Evolutionary conservation across 2,888 invertebrate species (phyloP).

Genomic region (Agrochola lota): DNA sequence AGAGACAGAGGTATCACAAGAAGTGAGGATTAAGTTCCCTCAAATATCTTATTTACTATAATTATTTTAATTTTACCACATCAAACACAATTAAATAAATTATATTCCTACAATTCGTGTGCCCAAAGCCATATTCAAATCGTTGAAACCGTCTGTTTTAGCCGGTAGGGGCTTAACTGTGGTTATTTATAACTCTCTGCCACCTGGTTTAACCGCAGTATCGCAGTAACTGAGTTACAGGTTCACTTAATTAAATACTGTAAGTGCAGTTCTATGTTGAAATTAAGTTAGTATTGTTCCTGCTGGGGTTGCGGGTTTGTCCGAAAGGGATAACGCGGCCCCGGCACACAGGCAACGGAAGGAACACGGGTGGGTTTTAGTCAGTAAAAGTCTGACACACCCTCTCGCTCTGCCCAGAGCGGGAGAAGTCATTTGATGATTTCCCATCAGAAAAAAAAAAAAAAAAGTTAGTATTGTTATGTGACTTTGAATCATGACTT

Average conservation of each 20-base stretch:
- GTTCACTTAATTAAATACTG: slow-evolving; percentile 49
- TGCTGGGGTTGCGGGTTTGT: no score
- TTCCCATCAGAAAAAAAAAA: no score
- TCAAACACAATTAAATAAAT: slow-evolving; percentile 23
- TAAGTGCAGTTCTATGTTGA: slow-evolving; percentile 6
- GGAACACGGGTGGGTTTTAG: no score
- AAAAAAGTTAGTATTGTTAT: neutral
- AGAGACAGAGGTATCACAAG: neutral
- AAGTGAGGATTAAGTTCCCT: neutral
- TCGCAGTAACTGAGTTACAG: slow-evolving; percentile 38
- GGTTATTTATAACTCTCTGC: slow-evolving; percentile 51
- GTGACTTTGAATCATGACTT: neutral
- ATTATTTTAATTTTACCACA: neutral
- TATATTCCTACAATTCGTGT: slow-evolving; percentile 30
- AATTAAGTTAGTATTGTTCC: neutral
- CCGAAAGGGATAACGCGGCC: no score
- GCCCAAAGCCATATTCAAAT: slow-evolving; percentile 34
- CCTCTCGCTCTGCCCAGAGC: no score
- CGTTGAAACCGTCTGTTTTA: slow-evolving; percentile 33
- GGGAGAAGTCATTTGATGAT: no score
- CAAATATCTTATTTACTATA: neutral
- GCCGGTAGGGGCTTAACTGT: slow-evolving; percentile 30
- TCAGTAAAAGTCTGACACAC: no score
- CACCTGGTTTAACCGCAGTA: slow-evolving; percentile 57
- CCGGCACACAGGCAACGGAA: no score